Conservation (phyloP, 23 tunicate genomes). For the Clavelina lepadiformis region DNA sequence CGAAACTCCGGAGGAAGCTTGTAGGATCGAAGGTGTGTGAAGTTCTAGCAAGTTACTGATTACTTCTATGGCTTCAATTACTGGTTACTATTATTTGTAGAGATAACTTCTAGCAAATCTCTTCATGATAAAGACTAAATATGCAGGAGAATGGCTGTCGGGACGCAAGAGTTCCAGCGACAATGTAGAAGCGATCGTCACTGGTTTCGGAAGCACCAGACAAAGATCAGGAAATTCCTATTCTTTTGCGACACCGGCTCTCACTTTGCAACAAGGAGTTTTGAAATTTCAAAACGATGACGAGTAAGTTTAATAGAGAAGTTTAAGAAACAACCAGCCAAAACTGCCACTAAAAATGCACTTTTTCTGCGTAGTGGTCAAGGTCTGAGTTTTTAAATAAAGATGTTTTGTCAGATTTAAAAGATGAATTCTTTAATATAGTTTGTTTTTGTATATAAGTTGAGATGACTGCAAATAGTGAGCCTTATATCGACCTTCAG, state of each 20-base stretch:
- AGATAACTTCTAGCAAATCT: not conserved
- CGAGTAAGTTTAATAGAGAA: too few species aligned
- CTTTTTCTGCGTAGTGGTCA: too few species aligned
- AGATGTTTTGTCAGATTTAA: too few species aligned
- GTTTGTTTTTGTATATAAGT: too few species aligned
- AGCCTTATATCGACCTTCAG: too few species aligned
- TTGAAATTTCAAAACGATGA: not conserved
- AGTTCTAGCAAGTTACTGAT: not conserved
- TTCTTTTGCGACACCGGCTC: not conserved
- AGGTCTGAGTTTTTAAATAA: too few species aligned
- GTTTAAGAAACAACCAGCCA: too few species aligned
- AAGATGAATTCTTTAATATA: too few species aligned
- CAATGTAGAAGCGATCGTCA: constrained; percentile 5
- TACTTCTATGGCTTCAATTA: not conserved
- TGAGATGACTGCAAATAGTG: too few species aligned
- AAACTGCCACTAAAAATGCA: too few species aligned
- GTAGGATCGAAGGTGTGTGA: constrained; percentile 2
- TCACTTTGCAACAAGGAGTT: not conserved
- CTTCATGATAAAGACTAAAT: not conserved
- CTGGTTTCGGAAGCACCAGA: constrained; percentile 21
- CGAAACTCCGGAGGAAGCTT: constrained; percentile 3
- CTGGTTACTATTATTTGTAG: not conserved
- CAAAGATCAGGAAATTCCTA: not conserved
- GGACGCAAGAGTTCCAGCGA: not conserved
- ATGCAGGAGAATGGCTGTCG: constrained; percentile 11